Base-by-base conservation (phyloP, 2,113 vertebrate species). In the Colinus virginianus region DNA sequence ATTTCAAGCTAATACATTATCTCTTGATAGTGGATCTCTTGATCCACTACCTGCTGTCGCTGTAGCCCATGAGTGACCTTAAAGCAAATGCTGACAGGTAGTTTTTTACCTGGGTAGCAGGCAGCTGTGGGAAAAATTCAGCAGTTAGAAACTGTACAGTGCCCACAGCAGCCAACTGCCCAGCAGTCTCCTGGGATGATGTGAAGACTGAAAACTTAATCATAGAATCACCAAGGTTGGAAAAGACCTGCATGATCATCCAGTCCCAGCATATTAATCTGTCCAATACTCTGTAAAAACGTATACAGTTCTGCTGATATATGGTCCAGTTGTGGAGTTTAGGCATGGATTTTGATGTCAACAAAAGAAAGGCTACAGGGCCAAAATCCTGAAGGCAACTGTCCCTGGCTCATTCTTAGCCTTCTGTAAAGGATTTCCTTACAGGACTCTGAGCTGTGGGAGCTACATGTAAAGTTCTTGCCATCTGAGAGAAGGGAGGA, bases 401-500 rank as follows among this genome's bases (percentile, higher is more conserved):
- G 46, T 67, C 45, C 7, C 8, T 30, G 25, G 13, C 19, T 90
- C 0, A 0, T 12, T 68, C 56, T 43, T 14, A 59, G 38, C 48
- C 11, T 75, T n/a, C 32, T 67, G 7, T 53, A 68, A 45, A 34
- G 18, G 36, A 64, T 74, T 25, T 88, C 45, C 21, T 23, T 48
- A 23, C 55, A 59, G 38, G 19, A 76, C 9, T 22, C 68, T 67
- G 25, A 71, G 71, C 67, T 85, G 6, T n/a, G 40, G 25, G 48
- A 84, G 9, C 36, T 78, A 7, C 16, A 59, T 30, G 1, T 68
- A n/a, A 23, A 26, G 66, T 26, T 69, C 45, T 69, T 69, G 79
- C 23, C 56, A 43, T 25, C 25, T 1, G 7, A 67, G 58, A 69
- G 46, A 48, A 18, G 22, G 30, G 72, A 64, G 40, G 53, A 75